Evolutionary conservation across 2,888 invertebrate genomes (phyloP), one percentile per base, ranked within the genome.

Genomic region (Thymelicus sylvestris): DNA sequence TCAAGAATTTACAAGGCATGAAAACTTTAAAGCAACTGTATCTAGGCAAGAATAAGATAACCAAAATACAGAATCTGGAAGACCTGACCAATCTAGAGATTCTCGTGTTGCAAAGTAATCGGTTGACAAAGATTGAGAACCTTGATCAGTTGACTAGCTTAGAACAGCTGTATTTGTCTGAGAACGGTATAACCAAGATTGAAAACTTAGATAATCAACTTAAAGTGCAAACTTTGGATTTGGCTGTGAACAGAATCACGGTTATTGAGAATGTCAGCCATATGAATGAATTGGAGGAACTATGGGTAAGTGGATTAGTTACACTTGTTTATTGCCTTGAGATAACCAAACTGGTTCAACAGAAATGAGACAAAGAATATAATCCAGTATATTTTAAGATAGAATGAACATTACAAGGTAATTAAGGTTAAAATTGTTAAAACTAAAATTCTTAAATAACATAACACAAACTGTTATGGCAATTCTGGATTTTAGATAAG

Each of bases 21-120:
- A 94, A 93, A 2, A 95, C 96, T 69, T 90, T 99, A 19, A 96
- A 96, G 19, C 96, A 96, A 79, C 92, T 98, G 12, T 99, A 96
- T 89, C 90, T 99, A 68, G 99, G 98, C 13, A 99, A 98, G 90
- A 99, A 99, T 89, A 99, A 99, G 94, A 98, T 99, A 74, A 92
- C 95, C 0, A 96, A 97, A 87, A 96, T 99, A 63, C 95, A 98
- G 80, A 97, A 98, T 83, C 87, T 99, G 13, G 96, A 96, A 12
- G 92, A 94, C 1, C 89, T 99, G 44, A 91, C 91, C 0, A 95
- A 96, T 73, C 94, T 99, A 50, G 96, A 96, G 75, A 95, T 98
- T 74, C 89, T 99, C 13, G 98, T 98, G 77, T 84, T 99, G 59
- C 99, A 98, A 94, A 97, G 97, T 79, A 99, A 99, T 90, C 95